phyloP scores from a whole-genome alignment of 2,797 vertebrate genomes.

The Ctenopoma multispine region DNA sequence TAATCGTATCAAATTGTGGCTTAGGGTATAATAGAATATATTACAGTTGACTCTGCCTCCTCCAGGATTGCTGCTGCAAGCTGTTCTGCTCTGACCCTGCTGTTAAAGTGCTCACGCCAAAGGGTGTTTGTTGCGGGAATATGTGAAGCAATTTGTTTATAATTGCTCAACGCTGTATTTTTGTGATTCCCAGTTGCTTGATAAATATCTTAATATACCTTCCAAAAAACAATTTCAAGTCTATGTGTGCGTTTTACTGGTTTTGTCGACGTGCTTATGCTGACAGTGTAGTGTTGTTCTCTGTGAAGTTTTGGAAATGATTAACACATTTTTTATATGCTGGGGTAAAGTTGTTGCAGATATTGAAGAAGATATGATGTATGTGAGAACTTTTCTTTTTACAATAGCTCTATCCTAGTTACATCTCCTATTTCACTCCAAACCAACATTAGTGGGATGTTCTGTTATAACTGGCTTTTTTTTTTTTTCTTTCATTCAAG shows the following conservation, averaged over 20 bases:
- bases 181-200: slow-evolving; percentile 41
- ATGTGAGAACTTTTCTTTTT: slow-evolving; percentile 11
- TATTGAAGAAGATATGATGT: not conserved
- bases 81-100: slow-evolving; percentile 46
- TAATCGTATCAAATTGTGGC: slow-evolving; percentile 67
- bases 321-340: slow-evolving; percentile 22
- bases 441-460: not conserved
- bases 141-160: slow-evolving; percentile 58
- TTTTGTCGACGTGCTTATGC: slow-evolving; percentile 24
- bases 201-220: slow-evolving; percentile 48
- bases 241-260: slow-evolving; percentile 6
- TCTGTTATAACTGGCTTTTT: not conserved
- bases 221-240: slow-evolving; percentile 24
- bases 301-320: slow-evolving; percentile 11
- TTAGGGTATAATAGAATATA: slow-evolving; percentile 68
- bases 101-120: slow-evolving; percentile 41
- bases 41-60: slow-evolving; percentile 53
- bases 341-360: slow-evolving; percentile 38
- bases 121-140: slow-evolving; percentile 40
- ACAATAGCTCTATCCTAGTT: slow-evolving; percentile 1
- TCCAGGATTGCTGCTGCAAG: slow-evolving; percentile 43
- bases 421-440: not conserved
- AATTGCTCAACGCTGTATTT: slow-evolving; percentile 55
- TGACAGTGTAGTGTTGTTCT: slow-evolving; percentile 17
- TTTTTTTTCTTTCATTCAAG: not conserved